Evolutionary conservation across 2,888 invertebrate genomes (phyloP), one percentile per base, ranked within the genome.

Genomic region (Papilio protenor): DNA sequence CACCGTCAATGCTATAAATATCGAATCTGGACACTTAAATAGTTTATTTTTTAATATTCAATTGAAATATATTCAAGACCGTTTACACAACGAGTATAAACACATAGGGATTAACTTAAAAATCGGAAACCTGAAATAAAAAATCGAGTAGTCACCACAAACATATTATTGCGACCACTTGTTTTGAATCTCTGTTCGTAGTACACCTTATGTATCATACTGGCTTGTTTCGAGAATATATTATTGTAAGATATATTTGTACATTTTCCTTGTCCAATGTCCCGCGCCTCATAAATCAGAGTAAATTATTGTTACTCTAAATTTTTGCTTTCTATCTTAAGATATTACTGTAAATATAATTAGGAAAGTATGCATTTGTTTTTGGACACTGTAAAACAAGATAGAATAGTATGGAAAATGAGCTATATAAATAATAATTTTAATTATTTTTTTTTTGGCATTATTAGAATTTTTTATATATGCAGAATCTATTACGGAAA

Each of bases 201-300:
- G 66, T 12, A 66, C 21, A 21, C 21, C 12, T 45, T 45, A 45
- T 45, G 66, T 66, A 45, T 66, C 66, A 66, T 66, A 45, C 12
- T 66, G 1, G 66, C 18, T 45, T 18, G 45, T 69, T 40, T 40
- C 18, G 10, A 69, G 45, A 69, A n/a, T n/a, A 45, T 21, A 45
- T n/a, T 21, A n/a, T 69, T 69, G 66, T 40, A 45, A 21, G 45
- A 45, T 69, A 45, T 27, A 14, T 66, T n/a, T 8, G 18, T 66
- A 40, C 66, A 21, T 45, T 69, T 69, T 69, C 66, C 66, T 69
- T n/a, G n/a, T n/a, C 14, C 14, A 66, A n/a, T 69, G 21, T 45
- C 45, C 21, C 45, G 33, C 10, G 21, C 11, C 4, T 1, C 3
- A 69, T 45, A 45, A 69, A 33, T 64, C 27, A 64, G 33, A 64